A percentile compares a stretch with the other conserved stretches of the same genome.
These are phyloP conservation scores for Leistus spinibarbis DNA, from an alignment of 2,888 invertebrate genomes.

Conservation along the genomic window DNA sequence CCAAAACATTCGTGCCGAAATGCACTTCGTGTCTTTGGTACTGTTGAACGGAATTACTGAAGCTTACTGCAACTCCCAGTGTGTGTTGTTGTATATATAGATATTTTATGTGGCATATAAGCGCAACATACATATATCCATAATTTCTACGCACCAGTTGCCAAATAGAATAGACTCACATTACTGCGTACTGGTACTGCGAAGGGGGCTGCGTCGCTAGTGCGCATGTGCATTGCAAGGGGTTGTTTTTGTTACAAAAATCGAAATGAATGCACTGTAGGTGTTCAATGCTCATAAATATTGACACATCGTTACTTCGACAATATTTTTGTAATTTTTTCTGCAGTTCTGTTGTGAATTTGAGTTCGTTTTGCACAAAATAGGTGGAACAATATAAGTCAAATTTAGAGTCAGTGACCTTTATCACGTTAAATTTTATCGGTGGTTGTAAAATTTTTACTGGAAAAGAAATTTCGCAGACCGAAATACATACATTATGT, in stretches of 20 bases:
- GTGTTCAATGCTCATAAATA: background rate
- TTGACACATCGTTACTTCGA: background rate
- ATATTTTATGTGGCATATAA: constrained; percentile 3
- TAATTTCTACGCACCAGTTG: background rate
- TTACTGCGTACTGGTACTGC: background rate
- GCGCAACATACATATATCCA: background rate
- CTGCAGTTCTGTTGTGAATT: background rate
- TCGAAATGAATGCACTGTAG: background rate
- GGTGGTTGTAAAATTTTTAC: background rate
- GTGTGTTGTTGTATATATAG: background rate
- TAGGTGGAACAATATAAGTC: background rate
- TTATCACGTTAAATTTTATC: background rate
- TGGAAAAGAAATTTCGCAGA: background rate
- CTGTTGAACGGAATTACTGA: constrained; percentile 6
- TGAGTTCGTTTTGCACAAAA: background rate
- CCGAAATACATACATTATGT: constrained; percentile 1
- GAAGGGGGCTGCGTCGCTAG: background rate
- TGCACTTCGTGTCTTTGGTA: constrained; percentile 4
- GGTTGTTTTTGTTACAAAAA: background rate
- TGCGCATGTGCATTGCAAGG: background rate
- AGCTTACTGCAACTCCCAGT: constrained; percentile 1
- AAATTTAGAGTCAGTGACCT: background rate
- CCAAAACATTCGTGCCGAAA: background rate
- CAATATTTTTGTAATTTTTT: no score
- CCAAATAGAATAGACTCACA: background rate